Base-by-base conservation (phyloP, 2,113 vertebrate genomes). In the Herpailurus yagouaroundi region DNA sequence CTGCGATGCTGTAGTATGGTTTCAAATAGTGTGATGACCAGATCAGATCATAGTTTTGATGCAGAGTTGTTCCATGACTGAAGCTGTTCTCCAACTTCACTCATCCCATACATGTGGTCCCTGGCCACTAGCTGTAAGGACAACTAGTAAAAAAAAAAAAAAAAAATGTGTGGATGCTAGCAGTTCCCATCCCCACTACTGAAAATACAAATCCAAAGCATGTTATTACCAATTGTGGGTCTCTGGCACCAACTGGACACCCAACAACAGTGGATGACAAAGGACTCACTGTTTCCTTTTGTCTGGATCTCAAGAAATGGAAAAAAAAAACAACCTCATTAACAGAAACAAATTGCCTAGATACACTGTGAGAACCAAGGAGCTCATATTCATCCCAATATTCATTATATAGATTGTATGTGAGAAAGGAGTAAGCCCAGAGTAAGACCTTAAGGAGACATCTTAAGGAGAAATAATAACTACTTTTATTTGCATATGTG, bases 371-470 rank as follows among this genome's bases (percentile, higher is more conserved):
- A 87, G 41, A 87, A 74, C 27, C 36, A 89, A 93, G 55, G n/a
- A 83, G 7, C 41, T 84, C 19, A 2, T 50, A n/a, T 12, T 55
- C 55, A 76, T 80, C 64, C 66, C 33, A 41, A 11, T 15, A 69
- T 18, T 64, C 48, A 96, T 45, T 41, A 33, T 15, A 77, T 7
- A 80, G 80, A 96, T 77, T 33, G 85, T 85, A 84, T 95, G 94
- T 80, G 77, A 98, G 76, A 48, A 88, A 95, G 74, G 92, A 97
- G 97, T 92, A 68, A 91, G 41, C 76, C 85, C 80, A 94, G 74
- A 97, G 96, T 95, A 96, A 98, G 93, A 96, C 98, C 96, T 97
- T 98, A 96, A 97, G 94, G 88, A 98, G 91, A 96, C 63, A 94
- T 95, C 95, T 96, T 95, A 3, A 0, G 68, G 66, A 96, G 95